Evolutionary conservation across 1,140 invertebrate genomes (phyloP), one percentile per base, ranked within the genome.

Genomic region (Drosophila tani): DNA sequence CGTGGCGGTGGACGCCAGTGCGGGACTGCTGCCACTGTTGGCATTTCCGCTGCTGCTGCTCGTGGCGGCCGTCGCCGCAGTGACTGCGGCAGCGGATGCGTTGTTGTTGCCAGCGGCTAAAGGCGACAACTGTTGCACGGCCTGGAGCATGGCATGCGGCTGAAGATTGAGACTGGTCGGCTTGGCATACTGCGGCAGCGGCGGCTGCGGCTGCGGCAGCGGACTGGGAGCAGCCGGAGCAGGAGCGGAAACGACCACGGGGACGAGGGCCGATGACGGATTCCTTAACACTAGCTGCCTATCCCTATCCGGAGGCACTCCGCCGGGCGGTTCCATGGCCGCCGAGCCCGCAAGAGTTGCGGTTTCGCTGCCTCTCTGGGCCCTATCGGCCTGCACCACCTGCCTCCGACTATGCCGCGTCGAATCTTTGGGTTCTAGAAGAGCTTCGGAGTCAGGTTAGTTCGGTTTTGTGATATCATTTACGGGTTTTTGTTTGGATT

Each of bases 301-400:
- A 65, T 91, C 83, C 76, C 69, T 82, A 49, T 92, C 84, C 49
- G 87, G 82, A 56, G 83, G 79, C 17, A 80, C 38, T 14, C 75
- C 81, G 57, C 91, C 82, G 67, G 82, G 70, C 46, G 91, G 91
- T 79, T 92, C 91, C 91, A 92, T 92, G 67, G 60, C 82, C 75
- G 76, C 76, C 60, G 15, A 40, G 40, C 29, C 29, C 17, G 46
- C 24, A 43, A 45, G 27, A n/a, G 35, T 46, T 19, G 32, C 55
- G 62, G 56, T 40, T 65, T 47, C 38, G 55, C 47, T 49, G 56
- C 73, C 40, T 66, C 40, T 35, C 27, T 66, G 57, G 24, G 41
- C 58, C 43, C 32, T 40, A 29, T 67, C 17, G 17, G 53, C 47
- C 35, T 60, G 35, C 19, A 67, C 32, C 19, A 67, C 32, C 56